A percentile compares a stretch with the other conserved stretches of the same genome.
These are phyloP conservation scores for Zaprionus lachaisei DNA, from an alignment of 1,140 invertebrate species.

Conservation along the genomic window DNA sequence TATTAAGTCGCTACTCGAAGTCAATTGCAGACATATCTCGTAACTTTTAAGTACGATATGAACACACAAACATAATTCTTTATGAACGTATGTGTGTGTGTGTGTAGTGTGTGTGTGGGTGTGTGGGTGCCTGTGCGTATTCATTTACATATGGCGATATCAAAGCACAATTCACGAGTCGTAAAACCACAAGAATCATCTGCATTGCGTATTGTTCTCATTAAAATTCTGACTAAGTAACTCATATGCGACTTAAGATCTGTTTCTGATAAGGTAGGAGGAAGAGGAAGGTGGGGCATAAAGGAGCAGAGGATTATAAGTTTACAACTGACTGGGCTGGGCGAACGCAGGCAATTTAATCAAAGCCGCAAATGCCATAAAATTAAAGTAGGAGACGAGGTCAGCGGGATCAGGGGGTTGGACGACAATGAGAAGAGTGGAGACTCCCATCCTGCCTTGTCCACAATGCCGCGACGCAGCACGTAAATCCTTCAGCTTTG, in stretches of 20 bases:
- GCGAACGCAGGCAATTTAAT: constrained; percentile 22
- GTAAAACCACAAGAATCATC: constrained; percentile 38
- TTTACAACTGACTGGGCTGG: constrained; percentile 15
- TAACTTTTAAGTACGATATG: constrained; percentile 20
- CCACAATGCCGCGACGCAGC: background rate
- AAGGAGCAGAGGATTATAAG: constrained; percentile 5
- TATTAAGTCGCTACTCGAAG: background rate
- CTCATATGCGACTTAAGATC: background rate
- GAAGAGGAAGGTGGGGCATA: background rate
- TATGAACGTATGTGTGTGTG: constrained; percentile 1
- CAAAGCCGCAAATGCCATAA: constrained; percentile 40
- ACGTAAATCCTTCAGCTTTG: constrained; percentile 40
- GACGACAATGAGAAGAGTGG: background rate
- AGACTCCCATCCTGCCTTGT: background rate
- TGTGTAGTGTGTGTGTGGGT: background rate
- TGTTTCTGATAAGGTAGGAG: background rate
- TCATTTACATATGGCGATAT: constrained; percentile 22
- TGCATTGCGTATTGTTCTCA: constrained; percentile 37
- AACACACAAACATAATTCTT: background rate
- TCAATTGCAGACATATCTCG: constrained; percentile 7
- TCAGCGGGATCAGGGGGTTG: constrained; percentile 6
- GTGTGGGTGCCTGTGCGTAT: background rate
- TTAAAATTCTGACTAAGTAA: constrained; percentile 39
- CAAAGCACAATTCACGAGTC: constrained; percentile 25
- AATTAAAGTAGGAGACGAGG: constrained; percentile 25